phyloP scores from a whole-genome alignment of 2,888 invertebrate genomes.

The Orchesella flavescens region DNA sequence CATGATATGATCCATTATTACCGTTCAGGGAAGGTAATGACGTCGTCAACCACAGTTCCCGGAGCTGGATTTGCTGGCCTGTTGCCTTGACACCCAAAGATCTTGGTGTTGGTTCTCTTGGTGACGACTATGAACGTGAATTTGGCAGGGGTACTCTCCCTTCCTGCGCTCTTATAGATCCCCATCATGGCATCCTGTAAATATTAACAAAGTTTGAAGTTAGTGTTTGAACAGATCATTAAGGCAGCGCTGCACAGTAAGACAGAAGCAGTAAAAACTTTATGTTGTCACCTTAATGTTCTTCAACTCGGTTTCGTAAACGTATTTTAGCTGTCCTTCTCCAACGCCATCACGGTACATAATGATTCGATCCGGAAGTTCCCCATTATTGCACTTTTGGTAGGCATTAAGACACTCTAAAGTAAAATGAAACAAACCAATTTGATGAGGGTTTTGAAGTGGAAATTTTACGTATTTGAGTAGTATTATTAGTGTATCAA shows the following conservation, averaged over 20 bases:
- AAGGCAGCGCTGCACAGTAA: too few relatives aligned
- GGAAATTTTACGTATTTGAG: too few relatives aligned
- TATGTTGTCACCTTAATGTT: slow-evolving; percentile 74
- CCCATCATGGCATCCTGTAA: slow-evolving; percentile 38
- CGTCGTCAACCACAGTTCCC: slow-evolving; percentile 90
- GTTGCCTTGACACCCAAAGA: slow-evolving; percentile 44
- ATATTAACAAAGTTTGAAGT: not conserved
- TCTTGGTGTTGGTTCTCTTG: slow-evolving; percentile 84
- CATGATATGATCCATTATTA: slow-evolving; percentile 74
- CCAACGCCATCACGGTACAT: slow-evolving; percentile 96
- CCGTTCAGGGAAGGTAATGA: slow-evolving; percentile 84
- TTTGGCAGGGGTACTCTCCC: slow-evolving; percentile 67
- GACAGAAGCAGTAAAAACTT: too few relatives aligned
- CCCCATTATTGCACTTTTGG: too few relatives aligned
- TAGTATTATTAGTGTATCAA: too few relatives aligned
- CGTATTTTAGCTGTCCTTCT: slow-evolving; percentile 89
- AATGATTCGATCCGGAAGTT: slow-evolving; percentile 82
- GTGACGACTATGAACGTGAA: slow-evolving; percentile 89
- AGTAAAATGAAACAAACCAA: too few relatives aligned
- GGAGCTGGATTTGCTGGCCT: slow-evolving; percentile 80
- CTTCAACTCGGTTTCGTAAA: slow-evolving; percentile 84
- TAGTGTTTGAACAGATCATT: too few relatives aligned
- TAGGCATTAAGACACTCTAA: too few relatives aligned
- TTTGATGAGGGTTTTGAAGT: too few relatives aligned
- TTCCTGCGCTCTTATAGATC: slow-evolving; percentile 26